Conservation (phyloP, 2,797 vertebrate species). For the Pangasius sanitwongsei region DNA sequence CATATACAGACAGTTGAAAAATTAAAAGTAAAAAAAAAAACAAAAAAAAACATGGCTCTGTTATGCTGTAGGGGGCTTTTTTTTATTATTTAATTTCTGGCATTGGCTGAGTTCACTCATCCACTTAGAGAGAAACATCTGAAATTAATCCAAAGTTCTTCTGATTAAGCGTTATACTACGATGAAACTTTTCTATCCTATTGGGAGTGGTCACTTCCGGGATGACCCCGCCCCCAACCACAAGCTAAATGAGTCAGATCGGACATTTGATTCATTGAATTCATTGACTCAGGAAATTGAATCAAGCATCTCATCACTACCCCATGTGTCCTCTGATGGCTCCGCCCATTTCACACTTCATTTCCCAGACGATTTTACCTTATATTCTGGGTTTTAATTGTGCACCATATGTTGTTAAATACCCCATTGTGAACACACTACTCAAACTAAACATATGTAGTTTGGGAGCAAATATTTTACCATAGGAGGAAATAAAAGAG, state of each 20-base stretch:
- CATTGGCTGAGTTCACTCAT: neutral
- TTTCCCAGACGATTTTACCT: neutral
- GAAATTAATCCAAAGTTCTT: neutral
- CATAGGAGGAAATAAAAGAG: neutral
- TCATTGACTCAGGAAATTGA: neutral
- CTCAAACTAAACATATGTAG: neutral
- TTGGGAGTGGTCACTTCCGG: neutral
- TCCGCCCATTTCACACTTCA: neutral
- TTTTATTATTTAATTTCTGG: neutral
- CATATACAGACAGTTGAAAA: neutral
- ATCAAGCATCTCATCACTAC: neutral
- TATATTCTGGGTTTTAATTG: neutral
- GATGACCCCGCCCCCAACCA: neutral
- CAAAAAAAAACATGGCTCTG: neutral
- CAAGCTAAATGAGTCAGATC: neutral
- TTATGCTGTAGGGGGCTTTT: neutral
- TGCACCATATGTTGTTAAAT: too few relatives aligned
- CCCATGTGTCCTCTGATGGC: neutral
- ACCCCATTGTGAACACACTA: neutral
- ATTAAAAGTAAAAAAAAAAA: neutral
- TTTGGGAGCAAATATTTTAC: neutral
- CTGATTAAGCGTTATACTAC: neutral
- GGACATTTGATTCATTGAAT: neutral
- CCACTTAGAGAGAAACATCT: neutral
- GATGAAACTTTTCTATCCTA: neutral